Evolutionary conservation across 2,113 vertebrate genomes (phyloP).

Genomic region (Polypterus bichir): DNA sequence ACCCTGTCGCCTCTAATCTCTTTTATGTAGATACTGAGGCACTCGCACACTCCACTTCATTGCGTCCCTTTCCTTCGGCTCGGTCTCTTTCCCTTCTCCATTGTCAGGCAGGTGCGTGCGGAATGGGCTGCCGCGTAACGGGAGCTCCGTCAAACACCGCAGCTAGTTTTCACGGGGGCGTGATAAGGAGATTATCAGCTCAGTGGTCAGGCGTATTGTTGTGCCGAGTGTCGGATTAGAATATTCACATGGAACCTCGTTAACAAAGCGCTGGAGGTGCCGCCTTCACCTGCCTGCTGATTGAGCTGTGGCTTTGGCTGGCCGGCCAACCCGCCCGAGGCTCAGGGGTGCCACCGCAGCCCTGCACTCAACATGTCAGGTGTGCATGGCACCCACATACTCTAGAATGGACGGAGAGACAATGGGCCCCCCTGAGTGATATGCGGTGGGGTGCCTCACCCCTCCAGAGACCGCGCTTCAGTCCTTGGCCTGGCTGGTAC

Average conservation of each 20-base stretch:
- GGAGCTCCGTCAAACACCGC: conserved; percentile 43
- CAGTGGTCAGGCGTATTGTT: conserved; percentile 51
- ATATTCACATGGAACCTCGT: conserved; percentile 58
- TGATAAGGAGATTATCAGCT: conserved; percentile 62
- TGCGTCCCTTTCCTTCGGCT: conserved; percentile 40
- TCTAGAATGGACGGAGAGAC: conserved; percentile 3
- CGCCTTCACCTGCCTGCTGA: conserved; percentile 25
- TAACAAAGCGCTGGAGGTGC: conserved; percentile 42
- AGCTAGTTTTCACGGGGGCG: conserved; percentile 61
- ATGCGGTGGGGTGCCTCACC: too few relatives aligned
- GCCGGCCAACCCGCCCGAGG: conserved; percentile 29
- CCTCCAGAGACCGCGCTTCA: too few relatives aligned
- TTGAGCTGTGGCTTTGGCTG: conserved; percentile 38
- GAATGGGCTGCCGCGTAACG: conserved; percentile 52
- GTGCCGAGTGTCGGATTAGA: conserved; percentile 61
- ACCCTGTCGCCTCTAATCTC: conserved; percentile 83
- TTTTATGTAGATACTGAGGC: conserved; percentile 85
- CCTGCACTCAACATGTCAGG: not conserved
- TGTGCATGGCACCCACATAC: conserved; percentile 2
- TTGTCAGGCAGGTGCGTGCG: conserved; percentile 35
- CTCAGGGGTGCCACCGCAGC: conserved; percentile 22
- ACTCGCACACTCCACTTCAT: conserved; percentile 65
- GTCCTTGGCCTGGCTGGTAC: not conserved
- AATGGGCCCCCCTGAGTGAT: not conserved
- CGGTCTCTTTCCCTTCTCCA: conserved; percentile 35